Evolutionary conservation across 37 sponge, comb jelly and placozoan genomes (phyloP), one percentile per base, ranked within the genome.

Genomic region (Ephydatia muelleri): DNA sequence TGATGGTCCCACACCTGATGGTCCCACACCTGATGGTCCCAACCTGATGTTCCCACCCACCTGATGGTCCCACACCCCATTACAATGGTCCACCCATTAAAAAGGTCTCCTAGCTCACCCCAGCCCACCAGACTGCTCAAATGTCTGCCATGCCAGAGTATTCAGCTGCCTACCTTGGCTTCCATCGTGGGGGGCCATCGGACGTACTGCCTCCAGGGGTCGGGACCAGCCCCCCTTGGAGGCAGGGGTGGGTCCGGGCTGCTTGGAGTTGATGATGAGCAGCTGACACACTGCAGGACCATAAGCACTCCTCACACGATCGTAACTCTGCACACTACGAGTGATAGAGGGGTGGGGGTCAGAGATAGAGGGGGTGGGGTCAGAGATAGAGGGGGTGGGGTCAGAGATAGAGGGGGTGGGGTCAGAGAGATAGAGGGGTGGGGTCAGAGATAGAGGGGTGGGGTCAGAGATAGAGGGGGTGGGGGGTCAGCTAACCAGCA

Each of bases 221-320:
- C 86, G 3, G 86, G 86, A 1, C 48, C 31, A 2, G 65, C 76
- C 65, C 34, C 28, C 65, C 19, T 29, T 74, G n/a, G 28, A 5
- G 14, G 16, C 14, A n/a, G n/a, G n/a, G n/a, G n/a, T n/a, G n/a
- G n/a, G n/a, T 2, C 22, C 39, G n/a, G 86, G 80, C n/a, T 30
- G 33, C n/a, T 82, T 76, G 8, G 93, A 92, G 75, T 94, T 94
- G 82, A 94, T 47, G 11, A 67, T 76, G 37, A 94, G 65, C 23
- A 91, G 31, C 82, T 36, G 72, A 36, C 91, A 88, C 78, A 36
- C 79, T 38, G 77, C 85, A 2, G 76, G 66, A 0, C 90, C 90
- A 70, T 86, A 90, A 36, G 33, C 65, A 2, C 39, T 69, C 76
- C 86, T 78, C 70, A 93, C 31, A 33, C 67, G 34, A 2, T 48